Base-by-base conservation (phyloP, 2,113 vertebrate species). In the Motacilla alba region DNA sequence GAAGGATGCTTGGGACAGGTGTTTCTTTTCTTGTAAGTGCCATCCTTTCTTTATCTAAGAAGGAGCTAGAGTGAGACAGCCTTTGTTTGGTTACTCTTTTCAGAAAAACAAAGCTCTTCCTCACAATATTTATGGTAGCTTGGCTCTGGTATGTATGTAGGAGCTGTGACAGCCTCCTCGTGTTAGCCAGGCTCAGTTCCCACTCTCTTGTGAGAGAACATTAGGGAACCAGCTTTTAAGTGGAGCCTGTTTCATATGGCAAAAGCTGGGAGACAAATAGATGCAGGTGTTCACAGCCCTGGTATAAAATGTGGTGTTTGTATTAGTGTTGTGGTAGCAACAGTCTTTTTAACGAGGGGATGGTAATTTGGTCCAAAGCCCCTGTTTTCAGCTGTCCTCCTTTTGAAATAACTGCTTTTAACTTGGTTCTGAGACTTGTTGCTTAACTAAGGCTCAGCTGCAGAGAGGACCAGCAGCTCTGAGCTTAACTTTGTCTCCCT, bases 321-420 rank as follows among this genome's bases (percentile, higher is more conserved):
- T 95, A 17, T 97, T 41, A 58, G 77, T 74, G 95, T 97, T 96
- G 94, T 95, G 97, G 93, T 97, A 82, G 97, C 93, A 96, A 96
- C 90, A 4, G 59, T 67, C 77, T 70, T 89, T 93, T 94, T 92
- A 92, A 89, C 0, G 33, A 82, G 76, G 88, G 82, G 88, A 33
- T 74, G 80, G 86, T 87, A 31, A 50, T 92, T 92, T 95, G 50
- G 88, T 92, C 59, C 66, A 35, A 93, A 91, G 76, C 26, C 67
- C 28, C 83, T 83, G 44, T 92, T 96, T 96, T 97, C 77, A 92
- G 68, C 80, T 81, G 64, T 86, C 86, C 69, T 86, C 31, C 56
- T 78, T 89, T 73, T 64, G 66, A 93, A 95, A 85, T 58, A 77
- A 66, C 49, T 0, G 0, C 47, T 90, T 90, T 66, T 70, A 87